phyloP scores from a whole-genome alignment of 2,113 vertebrate genomes.

The Pithys albifrons region DNA sequence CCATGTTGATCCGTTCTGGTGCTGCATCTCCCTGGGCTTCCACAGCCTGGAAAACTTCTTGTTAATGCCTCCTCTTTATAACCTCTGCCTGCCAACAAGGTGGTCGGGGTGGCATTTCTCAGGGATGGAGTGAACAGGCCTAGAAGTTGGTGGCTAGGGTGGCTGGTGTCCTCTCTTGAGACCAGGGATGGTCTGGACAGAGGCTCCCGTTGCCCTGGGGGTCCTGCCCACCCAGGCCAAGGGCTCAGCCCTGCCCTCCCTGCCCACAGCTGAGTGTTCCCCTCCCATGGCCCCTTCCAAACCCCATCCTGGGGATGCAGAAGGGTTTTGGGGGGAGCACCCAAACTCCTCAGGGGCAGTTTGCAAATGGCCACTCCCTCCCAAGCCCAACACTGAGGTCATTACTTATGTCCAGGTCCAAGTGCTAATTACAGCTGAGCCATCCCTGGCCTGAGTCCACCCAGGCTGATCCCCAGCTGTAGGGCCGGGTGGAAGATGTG shows the following conservation, averaged over 20 bases:
- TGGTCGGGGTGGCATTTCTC: neutral
- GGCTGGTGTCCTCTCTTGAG: neutral
- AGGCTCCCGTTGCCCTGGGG: fast-evolving
- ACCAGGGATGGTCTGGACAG: no score
- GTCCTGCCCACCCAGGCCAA: neutral
- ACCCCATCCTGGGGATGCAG: neutral
- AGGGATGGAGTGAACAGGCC: neutral
- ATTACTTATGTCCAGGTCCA: fast-evolving
- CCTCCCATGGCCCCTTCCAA: neutral
- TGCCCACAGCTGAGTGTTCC: neutral
- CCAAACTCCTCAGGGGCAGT: fast-evolving
- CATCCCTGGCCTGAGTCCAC: neutral
- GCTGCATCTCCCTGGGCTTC: neutral
- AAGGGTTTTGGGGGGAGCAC: neutral
- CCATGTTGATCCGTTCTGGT: neutral
- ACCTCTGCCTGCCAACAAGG: neutral
- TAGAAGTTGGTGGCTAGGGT: neutral
- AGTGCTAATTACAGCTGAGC: neutral
- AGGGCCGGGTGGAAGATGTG: fast-evolving
- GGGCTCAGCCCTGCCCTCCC: neutral
- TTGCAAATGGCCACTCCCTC: neutral
- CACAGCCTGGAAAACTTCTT: neutral
- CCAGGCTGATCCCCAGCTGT: fast-evolving
- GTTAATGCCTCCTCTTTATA: neutral
- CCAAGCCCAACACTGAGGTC: fast-evolving